A percentile compares a stretch with the other conserved stretches of the same genome.
Evolutionary conservation across 2,888 invertebrate genomes (phyloP).

Genomic region (Thelaira solivaga): DNA sequence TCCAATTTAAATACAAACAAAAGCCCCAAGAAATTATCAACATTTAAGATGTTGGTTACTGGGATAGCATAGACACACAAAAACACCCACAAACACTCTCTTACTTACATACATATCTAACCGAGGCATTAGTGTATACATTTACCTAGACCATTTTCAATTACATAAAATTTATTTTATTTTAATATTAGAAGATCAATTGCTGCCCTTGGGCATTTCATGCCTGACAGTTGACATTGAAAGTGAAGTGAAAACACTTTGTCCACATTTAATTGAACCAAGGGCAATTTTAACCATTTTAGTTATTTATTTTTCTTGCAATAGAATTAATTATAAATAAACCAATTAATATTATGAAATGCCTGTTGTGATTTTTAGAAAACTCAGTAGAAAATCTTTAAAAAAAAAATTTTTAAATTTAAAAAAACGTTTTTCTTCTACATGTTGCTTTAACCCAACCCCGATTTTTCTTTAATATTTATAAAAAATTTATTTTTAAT

Average conservation of each 20-base stretch:
- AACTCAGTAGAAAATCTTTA: too few species aligned
- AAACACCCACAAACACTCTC: neutral
- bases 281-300: slow-evolving; percentile 1
- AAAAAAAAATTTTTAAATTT: too few species aligned
- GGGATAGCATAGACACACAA: too few species aligned
- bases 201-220: slow-evolving; percentile 26
- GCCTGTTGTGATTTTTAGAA: too few species aligned
- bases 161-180: slow-evolving; percentile 22
- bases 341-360: neutral
- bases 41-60: too few species aligned
- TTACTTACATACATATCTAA: neutral
- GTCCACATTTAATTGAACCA: neutral
- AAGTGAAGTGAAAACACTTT: slow-evolving; percentile 7
- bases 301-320: neutral
- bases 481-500: too few species aligned
- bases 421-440: too few species aligned
- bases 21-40: too few species aligned
- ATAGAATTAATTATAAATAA: neutral
- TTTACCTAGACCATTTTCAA: neutral
- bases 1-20: too few species aligned
- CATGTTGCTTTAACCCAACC: too few species aligned
- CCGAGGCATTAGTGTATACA: too few species aligned
- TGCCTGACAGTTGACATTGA: slow-evolving; percentile 19
- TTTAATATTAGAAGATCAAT: slow-evolving; percentile 36
- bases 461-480: too few species aligned